A percentile compares a stretch with the other conserved stretches of the same genome.
Evolutionary conservation across 2,888 invertebrate species (phyloP).

Genomic region (Eudasyphora cyanicolor): DNA sequence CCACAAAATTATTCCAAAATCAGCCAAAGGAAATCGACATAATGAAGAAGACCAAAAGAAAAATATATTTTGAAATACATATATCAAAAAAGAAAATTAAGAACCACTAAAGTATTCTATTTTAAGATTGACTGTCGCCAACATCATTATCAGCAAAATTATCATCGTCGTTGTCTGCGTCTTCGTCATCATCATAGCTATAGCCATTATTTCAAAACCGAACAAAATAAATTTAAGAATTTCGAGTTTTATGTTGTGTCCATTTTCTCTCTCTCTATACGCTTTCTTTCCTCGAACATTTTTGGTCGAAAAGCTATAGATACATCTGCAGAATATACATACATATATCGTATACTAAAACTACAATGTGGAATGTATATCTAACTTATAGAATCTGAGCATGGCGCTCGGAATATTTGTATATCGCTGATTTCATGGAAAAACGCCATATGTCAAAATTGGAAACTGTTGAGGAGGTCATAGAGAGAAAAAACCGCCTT

Average conservation of each 20-base stretch:
- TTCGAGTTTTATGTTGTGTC: neutral
- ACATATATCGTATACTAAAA: neutral
- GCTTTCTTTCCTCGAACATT: neutral
- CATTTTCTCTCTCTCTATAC: neutral
- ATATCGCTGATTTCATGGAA: no score
- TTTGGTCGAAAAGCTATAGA: neutral
- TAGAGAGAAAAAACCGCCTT: no score
- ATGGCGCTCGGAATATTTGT: neutral
- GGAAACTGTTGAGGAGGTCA: no score
- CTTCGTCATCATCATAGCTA: conserved; percentile 41
- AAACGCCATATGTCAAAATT: no score
- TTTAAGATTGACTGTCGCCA: conserved; percentile 67
- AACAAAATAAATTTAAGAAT: neutral
- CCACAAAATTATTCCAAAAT: no score
- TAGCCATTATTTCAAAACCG: conserved; percentile 30
- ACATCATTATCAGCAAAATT: conserved; percentile 40
- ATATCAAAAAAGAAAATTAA: neutral
- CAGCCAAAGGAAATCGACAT: no score
- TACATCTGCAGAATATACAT: conserved; percentile 8
- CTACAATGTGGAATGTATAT: neutral
- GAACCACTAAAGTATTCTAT: conserved; percentile 46
- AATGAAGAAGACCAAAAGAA: no score
- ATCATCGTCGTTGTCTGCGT: conserved; percentile 49
- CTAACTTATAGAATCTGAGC: no score
- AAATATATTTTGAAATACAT: no score